A percentile compares a stretch with the other conserved stretches of the same genome.
phyloP scores from a whole-genome alignment of 2,888 invertebrate species.

The Laothoe populi region DNA sequence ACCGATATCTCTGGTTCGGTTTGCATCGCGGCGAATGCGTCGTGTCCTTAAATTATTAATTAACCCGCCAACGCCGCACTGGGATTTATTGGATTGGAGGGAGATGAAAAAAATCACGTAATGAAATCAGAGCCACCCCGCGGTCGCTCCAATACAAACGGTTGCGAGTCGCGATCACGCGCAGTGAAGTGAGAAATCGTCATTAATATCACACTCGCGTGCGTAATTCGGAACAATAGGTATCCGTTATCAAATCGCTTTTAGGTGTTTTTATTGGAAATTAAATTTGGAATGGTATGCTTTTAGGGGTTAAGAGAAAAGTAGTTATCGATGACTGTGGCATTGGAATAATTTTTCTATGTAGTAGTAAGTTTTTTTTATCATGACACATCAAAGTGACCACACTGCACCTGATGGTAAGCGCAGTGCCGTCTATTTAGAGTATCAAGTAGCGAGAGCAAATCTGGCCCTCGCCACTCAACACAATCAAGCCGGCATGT shows the following conservation, averaged over 20 bases:
- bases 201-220: slow-evolving; percentile 65
- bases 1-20: slow-evolving; percentile 40
- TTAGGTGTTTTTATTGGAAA: not conserved
- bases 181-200: slow-evolving; percentile 69
- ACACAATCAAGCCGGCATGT: too few species aligned
- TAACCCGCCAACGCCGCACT: slow-evolving; percentile 67
- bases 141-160: slow-evolving; percentile 61
- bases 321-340: not conserved
- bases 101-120: slow-evolving; percentile 71
- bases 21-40: slow-evolving; percentile 37
- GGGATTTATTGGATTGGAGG: slow-evolving; percentile 73
- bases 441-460: too few species aligned
- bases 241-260: slow-evolving; percentile 16
- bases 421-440: too few species aligned
- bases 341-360: too few species aligned
- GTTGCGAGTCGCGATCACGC: slow-evolving; percentile 56
- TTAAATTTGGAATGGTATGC: not conserved
- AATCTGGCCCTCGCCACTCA: too few species aligned
- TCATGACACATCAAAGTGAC: too few species aligned
- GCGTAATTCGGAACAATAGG: slow-evolving; percentile 45
- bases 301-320: not conserved
- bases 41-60: slow-evolving; percentile 77
- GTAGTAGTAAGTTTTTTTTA: too few species aligned
- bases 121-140: slow-evolving; percentile 72
- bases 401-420: too few species aligned